A percentile compares a stretch with the other conserved stretches of the same genome.
Evolutionary conservation across 2,888 invertebrate species (phyloP).

Genomic region (Thecophora atra): DNA sequence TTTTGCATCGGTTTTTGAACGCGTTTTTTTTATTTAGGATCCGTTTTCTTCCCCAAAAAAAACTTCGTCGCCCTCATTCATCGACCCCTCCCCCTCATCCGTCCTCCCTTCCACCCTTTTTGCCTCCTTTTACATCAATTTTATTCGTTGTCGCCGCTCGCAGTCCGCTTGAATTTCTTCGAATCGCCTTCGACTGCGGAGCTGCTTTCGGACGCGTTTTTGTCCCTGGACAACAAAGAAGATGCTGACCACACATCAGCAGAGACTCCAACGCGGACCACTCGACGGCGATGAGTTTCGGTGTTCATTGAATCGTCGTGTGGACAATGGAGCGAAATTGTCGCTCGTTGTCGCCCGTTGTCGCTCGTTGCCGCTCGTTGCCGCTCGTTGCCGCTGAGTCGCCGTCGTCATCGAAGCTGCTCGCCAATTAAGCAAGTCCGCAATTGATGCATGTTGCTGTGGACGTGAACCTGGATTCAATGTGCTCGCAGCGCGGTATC

Average conservation of each 20-base stretch:
- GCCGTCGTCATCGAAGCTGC: neutral
- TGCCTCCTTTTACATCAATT: too few relatives aligned
- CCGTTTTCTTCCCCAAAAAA: too few relatives aligned
- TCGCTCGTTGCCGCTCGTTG: neutral
- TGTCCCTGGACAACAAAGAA: slow-evolving; percentile 51
- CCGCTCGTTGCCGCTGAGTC: neutral
- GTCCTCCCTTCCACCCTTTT: too few relatives aligned
- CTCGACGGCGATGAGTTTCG: slow-evolving; percentile 18
- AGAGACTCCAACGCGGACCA: slow-evolving; percentile 29
- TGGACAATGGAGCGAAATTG: slow-evolving; percentile 26
- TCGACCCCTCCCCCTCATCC: too few relatives aligned
- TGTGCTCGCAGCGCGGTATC: slow-evolving; percentile 48
- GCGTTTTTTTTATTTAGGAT: too few relatives aligned
- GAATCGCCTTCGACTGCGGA: neutral
- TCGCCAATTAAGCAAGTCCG: slow-evolving; percentile 32
- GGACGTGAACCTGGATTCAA: neutral
- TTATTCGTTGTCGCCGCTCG: too few relatives aligned
- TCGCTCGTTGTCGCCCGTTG: neutral
- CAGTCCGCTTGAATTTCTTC: neutral
- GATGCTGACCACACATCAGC: slow-evolving; percentile 52
- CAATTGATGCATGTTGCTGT: slow-evolving; percentile 27
- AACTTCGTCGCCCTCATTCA: too few relatives aligned
- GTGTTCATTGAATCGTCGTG: slow-evolving; percentile 26
- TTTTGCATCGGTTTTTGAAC: too few relatives aligned
- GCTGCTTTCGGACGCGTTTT: neutral